Conservation (phyloP, 2,113 vertebrate genomes). For the Crotalus horridus region DNA sequence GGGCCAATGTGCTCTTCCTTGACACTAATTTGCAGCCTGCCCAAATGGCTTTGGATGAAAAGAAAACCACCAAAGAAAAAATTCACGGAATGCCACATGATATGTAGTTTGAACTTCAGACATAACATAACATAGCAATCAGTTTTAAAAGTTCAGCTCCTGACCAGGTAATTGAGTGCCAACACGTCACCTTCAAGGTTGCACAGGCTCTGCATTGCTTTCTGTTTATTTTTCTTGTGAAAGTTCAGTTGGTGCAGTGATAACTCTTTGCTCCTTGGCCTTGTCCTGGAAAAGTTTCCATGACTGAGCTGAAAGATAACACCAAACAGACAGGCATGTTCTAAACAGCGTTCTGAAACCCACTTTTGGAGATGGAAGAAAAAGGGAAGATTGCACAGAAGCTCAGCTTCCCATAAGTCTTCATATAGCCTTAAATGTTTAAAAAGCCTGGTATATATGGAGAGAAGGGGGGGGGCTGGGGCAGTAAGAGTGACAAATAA, state of each 20-base stretch:
- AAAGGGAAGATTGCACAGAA: constrained; percentile 37
- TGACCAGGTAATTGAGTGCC: constrained; percentile 51
- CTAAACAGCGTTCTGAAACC: constrained; percentile 42
- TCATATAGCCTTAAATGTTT: not conserved
- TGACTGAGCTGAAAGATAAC: constrained; percentile 53
- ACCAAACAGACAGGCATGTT: constrained; percentile 57
- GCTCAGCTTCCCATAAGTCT: constrained; percentile 19
- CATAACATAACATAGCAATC: not conserved
- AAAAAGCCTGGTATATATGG: not conserved
- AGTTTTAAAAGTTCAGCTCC: not conserved
- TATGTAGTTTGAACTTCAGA: not conserved
- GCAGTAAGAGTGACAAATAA: not conserved
- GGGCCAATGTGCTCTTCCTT: too few relatives aligned
- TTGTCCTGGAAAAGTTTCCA: constrained; percentile 68
- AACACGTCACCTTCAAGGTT: constrained; percentile 54
- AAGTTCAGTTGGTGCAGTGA: constrained; percentile 47
- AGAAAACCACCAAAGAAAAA: not conserved
- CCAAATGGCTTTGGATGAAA: not conserved
- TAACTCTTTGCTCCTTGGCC: constrained; percentile 62
- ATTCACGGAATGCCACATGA: not conserved
- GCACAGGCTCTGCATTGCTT: constrained; percentile 43
- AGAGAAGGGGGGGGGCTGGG: too few relatives aligned
- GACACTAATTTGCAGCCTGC: not conserved
- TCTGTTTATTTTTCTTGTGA: constrained; percentile 44
- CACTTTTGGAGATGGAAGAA: constrained; percentile 50